Evolutionary conservation across 2,797 vertebrate species (phyloP).

Genomic region (Acrossocheilus fasciatus): DNA sequence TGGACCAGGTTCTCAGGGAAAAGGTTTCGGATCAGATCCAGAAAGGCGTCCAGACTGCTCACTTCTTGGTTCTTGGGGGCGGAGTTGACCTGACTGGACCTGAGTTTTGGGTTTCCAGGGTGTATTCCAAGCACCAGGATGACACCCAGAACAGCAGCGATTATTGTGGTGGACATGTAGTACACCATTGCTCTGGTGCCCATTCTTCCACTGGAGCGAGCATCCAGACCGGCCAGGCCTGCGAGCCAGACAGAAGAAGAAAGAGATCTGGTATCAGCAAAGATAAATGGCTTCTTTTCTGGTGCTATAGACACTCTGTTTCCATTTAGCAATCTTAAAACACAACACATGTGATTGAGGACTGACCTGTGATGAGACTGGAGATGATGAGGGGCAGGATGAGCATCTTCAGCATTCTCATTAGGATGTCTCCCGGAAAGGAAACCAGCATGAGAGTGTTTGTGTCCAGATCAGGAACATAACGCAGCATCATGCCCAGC

Average conservation of each 20-base stretch:
- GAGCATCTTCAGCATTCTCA: conserved; percentile 89
- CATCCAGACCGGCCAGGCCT: conserved; percentile 85
- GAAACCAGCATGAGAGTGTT: conserved; percentile 78
- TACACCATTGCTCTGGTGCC: conserved; percentile 86
- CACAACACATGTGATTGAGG: background rate
- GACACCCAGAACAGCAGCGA: conserved; percentile 83
- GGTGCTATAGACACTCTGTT: background rate
- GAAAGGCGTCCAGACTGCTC: conserved; percentile 85
- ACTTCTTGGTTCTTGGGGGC: conserved; percentile 77
- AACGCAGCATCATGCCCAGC: conserved; percentile 80
- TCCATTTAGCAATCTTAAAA: background rate
- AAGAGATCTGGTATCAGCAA: background rate
- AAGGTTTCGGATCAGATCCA: conserved; percentile 85
- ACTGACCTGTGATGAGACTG: conserved; percentile 83
- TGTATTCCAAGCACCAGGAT: conserved; percentile 85
- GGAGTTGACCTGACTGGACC: conserved; percentile 41
- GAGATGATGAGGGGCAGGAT: conserved; percentile 87
- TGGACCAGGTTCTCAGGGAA: conserved; percentile 88
- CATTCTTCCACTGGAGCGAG: conserved; percentile 85
- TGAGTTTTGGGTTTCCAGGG: conserved; percentile 85
- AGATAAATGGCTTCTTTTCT: background rate
- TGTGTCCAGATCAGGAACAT: conserved; percentile 73
- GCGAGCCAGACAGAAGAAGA: conserved; percentile 17
- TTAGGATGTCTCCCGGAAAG: conserved; percentile 87
- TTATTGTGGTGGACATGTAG: conserved; percentile 85